phyloP scores from a whole-genome alignment of 1,140 invertebrate species.

The Nomia melanderi region DNA sequence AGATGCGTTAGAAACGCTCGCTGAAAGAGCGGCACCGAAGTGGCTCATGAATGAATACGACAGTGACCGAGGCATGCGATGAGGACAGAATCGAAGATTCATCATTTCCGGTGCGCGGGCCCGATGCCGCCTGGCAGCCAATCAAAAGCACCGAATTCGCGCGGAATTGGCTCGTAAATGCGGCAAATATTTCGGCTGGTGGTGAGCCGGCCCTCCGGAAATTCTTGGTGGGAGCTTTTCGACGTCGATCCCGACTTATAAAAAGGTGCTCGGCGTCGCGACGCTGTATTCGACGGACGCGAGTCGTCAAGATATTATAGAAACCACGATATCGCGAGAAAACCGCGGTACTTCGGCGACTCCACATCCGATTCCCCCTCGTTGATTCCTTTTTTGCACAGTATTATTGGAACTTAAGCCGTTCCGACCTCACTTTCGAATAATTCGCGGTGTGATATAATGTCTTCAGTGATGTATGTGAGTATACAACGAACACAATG shows the following conservation, averaged over 20 bases:
- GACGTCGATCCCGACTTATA: conserved; percentile 73
- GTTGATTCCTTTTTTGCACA: conserved; percentile 5
- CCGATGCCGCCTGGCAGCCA: conserved; percentile 63
- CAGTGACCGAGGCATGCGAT: background rate
- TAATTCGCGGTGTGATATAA: conserved; percentile 47
- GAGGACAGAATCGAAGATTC: conserved; percentile 51
- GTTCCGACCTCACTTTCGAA: conserved; percentile 8
- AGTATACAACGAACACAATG: conserved; percentile 44
- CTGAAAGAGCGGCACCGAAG: background rate
- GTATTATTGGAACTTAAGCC: conserved; percentile 42
- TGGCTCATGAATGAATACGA: conserved; percentile 13
- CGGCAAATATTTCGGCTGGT: conserved; percentile 72
- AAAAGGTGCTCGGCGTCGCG: conserved; percentile 71
- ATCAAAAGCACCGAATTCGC: conserved; percentile 62
- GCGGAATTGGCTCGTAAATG: conserved; percentile 71
- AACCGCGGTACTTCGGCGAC: background rate
- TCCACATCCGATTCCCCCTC: background rate
- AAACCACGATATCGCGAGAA: background rate
- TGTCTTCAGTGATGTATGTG: conserved; percentile 73
- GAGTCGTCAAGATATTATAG: conserved; percentile 47
- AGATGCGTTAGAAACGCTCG: background rate
- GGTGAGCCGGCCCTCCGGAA: conserved; percentile 44
- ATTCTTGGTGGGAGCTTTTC: conserved; percentile 63
- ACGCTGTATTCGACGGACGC: conserved; percentile 70
- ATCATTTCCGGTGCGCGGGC: conserved; percentile 66